These are phyloP conservation scores for Poeciliopsis retropinna DNA, from an alignment of 2,113 vertebrate genomes.

Conservation along the genomic window DNA sequence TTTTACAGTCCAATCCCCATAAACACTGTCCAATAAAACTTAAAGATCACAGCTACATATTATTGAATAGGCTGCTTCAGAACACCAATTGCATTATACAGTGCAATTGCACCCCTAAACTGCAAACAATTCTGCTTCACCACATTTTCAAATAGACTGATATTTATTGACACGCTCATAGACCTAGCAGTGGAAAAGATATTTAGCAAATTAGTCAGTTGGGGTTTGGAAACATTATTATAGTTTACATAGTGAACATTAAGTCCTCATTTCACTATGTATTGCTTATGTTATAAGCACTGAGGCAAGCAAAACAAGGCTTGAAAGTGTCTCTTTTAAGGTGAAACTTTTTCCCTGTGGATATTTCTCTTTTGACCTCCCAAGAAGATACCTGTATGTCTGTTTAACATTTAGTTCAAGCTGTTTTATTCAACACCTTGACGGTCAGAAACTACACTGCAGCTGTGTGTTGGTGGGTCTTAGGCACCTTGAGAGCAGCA, in stretches of 20 bases:
- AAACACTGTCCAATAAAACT: too few species aligned
- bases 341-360: constrained; percentile 9
- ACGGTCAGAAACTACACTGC: constrained; percentile 35
- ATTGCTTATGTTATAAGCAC: neutral
- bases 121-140: too few species aligned
- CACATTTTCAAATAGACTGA: neutral
- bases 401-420: constrained; percentile 58
- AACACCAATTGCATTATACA: too few species aligned
- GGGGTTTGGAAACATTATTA: neutral
- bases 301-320: neutral
- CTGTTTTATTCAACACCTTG: constrained; percentile 68
- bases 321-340: neutral
- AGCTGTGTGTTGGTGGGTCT: constrained; percentile 23
- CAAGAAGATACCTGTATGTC: constrained; percentile 49
- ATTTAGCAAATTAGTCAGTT: neutral
- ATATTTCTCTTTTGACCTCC: constrained; percentile 36
- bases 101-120: too few species aligned
- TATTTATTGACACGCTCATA: neutral
- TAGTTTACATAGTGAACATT: neutral
- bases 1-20: too few species aligned
- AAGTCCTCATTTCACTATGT: neutral
- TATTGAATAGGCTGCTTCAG: too few species aligned
- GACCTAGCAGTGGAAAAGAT: neutral
- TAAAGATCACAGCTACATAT: too few species aligned
- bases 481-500: constrained; percentile 37